phyloP scores from a whole-genome alignment of 2,113 vertebrate species.

The Odocoileus hemionus region DNA sequence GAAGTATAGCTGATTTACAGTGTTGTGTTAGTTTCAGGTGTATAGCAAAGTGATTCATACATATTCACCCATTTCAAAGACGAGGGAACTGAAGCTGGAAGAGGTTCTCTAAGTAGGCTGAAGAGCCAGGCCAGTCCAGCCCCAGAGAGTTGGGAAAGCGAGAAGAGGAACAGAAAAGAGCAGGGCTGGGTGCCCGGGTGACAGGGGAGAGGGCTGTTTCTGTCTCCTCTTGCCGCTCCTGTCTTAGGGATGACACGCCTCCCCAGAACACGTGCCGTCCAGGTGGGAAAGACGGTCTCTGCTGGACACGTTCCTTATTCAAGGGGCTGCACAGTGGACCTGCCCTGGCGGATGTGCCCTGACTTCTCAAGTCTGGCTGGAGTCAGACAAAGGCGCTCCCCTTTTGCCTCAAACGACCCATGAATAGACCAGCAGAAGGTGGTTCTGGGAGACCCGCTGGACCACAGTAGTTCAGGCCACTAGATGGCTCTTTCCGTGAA shows the following conservation, averaged over 20 bases:
- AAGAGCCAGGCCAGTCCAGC: not conserved
- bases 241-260: not conserved
- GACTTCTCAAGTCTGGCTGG: not conserved
- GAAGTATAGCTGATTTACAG: not conserved
- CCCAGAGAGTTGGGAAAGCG: not conserved
- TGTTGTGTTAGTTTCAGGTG: not conserved
- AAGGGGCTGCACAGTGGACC: not conserved
- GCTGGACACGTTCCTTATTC: not conserved
- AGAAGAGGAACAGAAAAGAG: not conserved
- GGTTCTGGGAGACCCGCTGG: not conserved
- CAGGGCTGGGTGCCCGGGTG: not conserved
- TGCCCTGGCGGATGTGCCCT: not conserved
- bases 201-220: not conserved
- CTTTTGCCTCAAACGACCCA: not conserved
- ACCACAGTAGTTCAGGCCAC: not conserved
- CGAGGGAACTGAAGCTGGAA: not conserved
- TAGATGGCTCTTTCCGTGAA: not conserved
- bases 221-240: not conserved
- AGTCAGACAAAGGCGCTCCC: not conserved
- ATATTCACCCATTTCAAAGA: not conserved
- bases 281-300: rapidly evolving
- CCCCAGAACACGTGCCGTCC: too few species aligned
- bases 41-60: not conserved
- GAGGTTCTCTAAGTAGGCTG: too few species aligned
- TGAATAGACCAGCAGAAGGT: not conserved